Base-by-base conservation (phyloP, 2,888 invertebrate species). In the Mantis religiosa region DNA sequence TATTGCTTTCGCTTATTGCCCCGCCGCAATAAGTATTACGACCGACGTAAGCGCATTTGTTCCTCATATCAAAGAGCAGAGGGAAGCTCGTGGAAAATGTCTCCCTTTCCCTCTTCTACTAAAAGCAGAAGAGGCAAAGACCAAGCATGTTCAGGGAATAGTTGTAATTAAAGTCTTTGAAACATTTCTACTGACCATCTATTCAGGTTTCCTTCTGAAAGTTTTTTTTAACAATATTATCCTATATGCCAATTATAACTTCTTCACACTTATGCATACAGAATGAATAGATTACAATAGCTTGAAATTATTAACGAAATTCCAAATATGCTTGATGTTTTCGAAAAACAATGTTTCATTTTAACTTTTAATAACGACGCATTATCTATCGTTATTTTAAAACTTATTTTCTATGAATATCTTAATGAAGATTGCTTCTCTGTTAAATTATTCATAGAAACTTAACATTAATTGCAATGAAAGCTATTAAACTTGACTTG, bases 1-100 rank as follows among this genome's bases (percentile, higher is more conserved):
- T 93, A 93, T 93, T 93, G 93, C 93, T 93, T 93, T 92, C 93
- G 93, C 93, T 93, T 92, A 93, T 41, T 92, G 93, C 92, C 92
- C 91, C 91, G 91, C 92, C 92, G 91, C 92, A 92, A 91, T 91
- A 91, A 91, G 87, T 27, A 91, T 91, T 90, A 89, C 85, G 89
- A 82, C 87, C 81, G 86, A 87, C 84, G 82, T 88, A 90, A 89
- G 89, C 89, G 86, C 88, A 89, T 89, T 90, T 89, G 47, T 34
- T 82, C 41, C 47, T 71, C 25, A 71, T 87, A 34, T 34, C 83
- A 89, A 87, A 89, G 88, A 41, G 85, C 27, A 86, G 34, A 82
- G 28, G 85, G 47, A 81, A 71, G n/a, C 34, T 87, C 81, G 81
- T 27, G 28, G 27, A 27, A 41, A 85, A 27, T n/a, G 27, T n/a